phyloP scores from a whole-genome alignment of 2,113 vertebrate genomes.

The Leptosomus discolor region DNA sequence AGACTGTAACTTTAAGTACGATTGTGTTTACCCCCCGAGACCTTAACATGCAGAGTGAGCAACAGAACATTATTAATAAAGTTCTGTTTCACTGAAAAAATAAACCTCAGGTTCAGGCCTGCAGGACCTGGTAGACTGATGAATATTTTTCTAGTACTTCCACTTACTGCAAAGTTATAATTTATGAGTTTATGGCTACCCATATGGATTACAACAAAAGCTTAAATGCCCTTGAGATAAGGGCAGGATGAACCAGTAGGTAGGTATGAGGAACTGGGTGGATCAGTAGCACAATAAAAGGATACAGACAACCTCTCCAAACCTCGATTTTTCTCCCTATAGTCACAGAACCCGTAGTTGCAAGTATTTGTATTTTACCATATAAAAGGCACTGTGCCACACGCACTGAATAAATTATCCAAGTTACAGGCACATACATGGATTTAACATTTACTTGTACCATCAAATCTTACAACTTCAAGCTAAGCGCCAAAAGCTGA shows the following conservation, averaged over 20 bases:
- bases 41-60: not conserved
- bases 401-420: too few species aligned
- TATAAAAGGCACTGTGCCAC: not conserved
- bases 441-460: too few species aligned
- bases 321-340: not conserved
- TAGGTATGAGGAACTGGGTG: not conserved
- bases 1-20: not conserved
- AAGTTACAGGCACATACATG: too few species aligned
- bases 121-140: not conserved
- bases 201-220: not conserved
- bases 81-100: not conserved
- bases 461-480: not conserved
- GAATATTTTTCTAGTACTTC: not conserved
- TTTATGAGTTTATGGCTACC: not conserved
- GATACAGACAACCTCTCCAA: not conserved
- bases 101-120: not conserved
- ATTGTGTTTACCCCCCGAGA: not conserved
- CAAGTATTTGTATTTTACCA: not conserved
- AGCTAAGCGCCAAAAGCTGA: not conserved
- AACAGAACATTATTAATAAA: not conserved
- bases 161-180: not conserved
- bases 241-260: not conserved
- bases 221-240: not conserved
- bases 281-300: not conserved
- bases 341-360: not conserved